A percentile compares a stretch with the other conserved stretches of the same genome.
phyloP scores from a whole-genome alignment of 2,797 vertebrate genomes.

The Anguilla pacifica region DNA sequence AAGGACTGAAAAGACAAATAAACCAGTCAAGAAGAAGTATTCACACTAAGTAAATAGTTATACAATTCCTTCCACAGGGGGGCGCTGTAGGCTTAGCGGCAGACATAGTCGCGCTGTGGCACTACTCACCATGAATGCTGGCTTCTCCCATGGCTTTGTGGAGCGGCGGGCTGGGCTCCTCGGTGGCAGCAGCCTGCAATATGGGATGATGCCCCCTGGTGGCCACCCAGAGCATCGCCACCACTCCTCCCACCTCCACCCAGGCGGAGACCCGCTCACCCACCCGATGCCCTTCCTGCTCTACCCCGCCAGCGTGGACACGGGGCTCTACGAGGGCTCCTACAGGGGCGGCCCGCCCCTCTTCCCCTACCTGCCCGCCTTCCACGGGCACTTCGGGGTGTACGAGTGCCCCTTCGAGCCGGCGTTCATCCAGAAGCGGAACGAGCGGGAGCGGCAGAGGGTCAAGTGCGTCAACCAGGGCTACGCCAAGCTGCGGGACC shows the following conservation, averaged over 20 bases:
- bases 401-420: constrained; percentile 80
- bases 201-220: constrained; percentile 58
- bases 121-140: constrained; percentile 61
- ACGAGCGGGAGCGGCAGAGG: constrained; percentile 81
- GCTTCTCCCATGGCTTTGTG: constrained; percentile 61
- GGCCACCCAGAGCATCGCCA: constrained; percentile 54
- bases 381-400: constrained; percentile 68
- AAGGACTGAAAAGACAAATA: neutral
- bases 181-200: constrained; percentile 49
- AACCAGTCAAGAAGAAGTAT: neutral
- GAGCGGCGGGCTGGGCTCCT: constrained; percentile 53
- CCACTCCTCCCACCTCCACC: constrained; percentile 41
- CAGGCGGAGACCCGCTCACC: constrained; percentile 46
- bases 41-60: neutral
- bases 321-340: constrained; percentile 62
- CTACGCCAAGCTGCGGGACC: constrained; percentile 78
- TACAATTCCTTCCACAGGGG: neutral
- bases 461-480: constrained; percentile 84
- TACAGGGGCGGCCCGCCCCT: constrained; percentile 52
- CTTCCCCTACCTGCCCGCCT: constrained; percentile 72
- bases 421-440: constrained; percentile 82
- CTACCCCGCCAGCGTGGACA: constrained; percentile 62
- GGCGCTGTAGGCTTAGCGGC: neutral
- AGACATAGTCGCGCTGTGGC: neutral
- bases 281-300: constrained; percentile 67